Evolutionary conservation across 2,113 vertebrate species (phyloP).

Genomic region (Pituophis catenifer): DNA sequence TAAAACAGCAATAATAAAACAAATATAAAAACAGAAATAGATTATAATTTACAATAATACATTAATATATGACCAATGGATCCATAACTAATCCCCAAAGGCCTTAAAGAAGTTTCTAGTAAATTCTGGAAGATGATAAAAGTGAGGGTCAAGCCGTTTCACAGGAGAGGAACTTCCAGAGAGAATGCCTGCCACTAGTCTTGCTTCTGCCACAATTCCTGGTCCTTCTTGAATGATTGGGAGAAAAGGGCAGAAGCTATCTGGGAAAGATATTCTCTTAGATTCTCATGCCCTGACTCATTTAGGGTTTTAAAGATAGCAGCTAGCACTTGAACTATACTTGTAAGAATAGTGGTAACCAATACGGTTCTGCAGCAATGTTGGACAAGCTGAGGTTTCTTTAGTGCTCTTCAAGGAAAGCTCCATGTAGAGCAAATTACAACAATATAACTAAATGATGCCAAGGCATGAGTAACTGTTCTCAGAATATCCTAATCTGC

Average conservation of each 20-base stretch:
- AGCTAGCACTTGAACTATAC: neutral
- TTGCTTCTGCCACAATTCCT: neutral
- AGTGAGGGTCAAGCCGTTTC: neutral
- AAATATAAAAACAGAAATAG: neutral
- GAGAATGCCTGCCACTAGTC: neutral
- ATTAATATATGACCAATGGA: neutral
- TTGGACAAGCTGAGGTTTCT: neutral
- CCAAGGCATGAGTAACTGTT: neutral
- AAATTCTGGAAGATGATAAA: neutral
- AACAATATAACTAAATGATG: neutral
- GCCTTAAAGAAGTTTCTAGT: neutral
- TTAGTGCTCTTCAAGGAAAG: neutral
- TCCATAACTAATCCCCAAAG: neutral
- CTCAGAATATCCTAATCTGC: neutral
- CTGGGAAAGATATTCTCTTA: neutral
- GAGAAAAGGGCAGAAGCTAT: neutral
- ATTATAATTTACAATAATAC: neutral
- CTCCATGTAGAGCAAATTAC: neutral
- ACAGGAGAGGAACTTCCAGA: neutral
- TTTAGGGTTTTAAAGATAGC: neutral
- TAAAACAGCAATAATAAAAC: neutral
- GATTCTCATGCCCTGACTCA: neutral
- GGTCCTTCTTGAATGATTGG: neutral
- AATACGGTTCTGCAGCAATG: neutral
- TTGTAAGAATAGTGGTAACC: neutral